These are phyloP conservation scores for Amiota communis DNA, from an alignment of 2,888 invertebrate species.

Conservation along the genomic window DNA sequence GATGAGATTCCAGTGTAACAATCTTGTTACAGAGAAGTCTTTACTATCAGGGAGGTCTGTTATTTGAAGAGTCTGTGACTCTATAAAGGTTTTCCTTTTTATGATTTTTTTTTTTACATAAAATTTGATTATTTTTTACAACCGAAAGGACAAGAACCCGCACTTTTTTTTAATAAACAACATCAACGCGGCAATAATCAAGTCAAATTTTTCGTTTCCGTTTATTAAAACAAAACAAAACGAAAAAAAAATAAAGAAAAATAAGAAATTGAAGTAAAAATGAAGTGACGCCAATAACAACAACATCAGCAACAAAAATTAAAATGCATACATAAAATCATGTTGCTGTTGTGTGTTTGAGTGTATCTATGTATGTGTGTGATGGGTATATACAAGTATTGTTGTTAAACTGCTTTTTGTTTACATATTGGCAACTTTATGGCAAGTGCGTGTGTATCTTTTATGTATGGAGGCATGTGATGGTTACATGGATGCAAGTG, in stretches of 20 bases:
- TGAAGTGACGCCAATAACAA: constrained; percentile 13
- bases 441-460: not conserved
- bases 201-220: constrained; percentile 66
- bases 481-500: constrained; percentile 34
- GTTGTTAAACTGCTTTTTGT: not conserved
- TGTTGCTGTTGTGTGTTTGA: no score
- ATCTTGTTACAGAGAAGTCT: no score
- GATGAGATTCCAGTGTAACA: no score
- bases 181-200: constrained; percentile 62
- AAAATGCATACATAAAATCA: constrained; percentile 14
- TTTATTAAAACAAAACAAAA: constrained; percentile 52
- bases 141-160: no score
- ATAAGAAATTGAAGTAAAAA: constrained; percentile 15
- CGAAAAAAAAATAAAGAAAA: constrained; percentile 18
- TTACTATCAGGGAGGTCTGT: no score
- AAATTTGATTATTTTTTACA: no score
- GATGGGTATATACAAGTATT: no score
- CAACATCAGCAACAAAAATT: not conserved
- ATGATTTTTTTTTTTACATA: no score
- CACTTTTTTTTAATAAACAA: constrained; percentile 18
- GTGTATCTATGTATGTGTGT: no score
- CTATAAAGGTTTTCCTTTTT: no score
- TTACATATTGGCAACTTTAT: constrained; percentile 18
- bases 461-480: no score
- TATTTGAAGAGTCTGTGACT: no score